These are phyloP conservation scores for Drosophila guanche DNA, from an alignment of 1,140 invertebrate genomes.

Conservation along the genomic window DNA sequence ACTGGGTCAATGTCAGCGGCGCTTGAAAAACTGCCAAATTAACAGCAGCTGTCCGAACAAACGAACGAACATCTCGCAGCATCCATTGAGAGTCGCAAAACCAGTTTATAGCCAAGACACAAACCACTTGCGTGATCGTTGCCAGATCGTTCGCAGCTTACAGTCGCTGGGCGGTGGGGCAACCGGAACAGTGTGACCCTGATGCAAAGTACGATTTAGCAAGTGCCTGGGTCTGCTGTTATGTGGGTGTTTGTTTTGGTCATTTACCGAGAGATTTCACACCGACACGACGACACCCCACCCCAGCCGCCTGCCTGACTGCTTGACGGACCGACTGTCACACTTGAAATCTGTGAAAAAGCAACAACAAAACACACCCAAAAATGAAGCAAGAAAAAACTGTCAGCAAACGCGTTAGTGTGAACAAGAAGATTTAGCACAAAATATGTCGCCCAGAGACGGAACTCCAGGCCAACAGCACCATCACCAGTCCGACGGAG, in stretches of 20 bases:
- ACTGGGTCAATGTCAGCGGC: conserved; percentile 79
- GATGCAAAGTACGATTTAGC: conserved; percentile 34
- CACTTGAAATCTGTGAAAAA: conserved; percentile 62
- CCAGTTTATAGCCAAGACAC: conserved; percentile 70
- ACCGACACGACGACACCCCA: conserved; percentile 28
- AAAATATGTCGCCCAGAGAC: conserved; percentile 65
- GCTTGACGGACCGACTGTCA: conserved; percentile 54
- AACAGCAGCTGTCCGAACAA: conserved; percentile 43
- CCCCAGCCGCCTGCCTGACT: conserved; percentile 1
- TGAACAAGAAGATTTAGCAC: conserved; percentile 79
- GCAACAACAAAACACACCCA: conserved; percentile 40
- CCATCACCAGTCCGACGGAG: too few species aligned
- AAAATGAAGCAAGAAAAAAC: conserved; percentile 69
- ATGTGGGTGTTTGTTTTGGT: conserved; percentile 68
- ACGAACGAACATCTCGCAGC: conserved; percentile 23
- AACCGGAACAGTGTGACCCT: conserved; percentile 40
- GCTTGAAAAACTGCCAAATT: conserved; percentile 77
- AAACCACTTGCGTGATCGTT: conserved; percentile 40
- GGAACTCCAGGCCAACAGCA: neutral
- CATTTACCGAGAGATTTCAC: conserved; percentile 77
- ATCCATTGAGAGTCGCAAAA: conserved; percentile 48
- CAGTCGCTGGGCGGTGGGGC: neutral
- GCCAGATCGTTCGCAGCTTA: conserved; percentile 19
- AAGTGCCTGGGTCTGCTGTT: conserved; percentile 44
- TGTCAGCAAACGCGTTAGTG: conserved; percentile 74